Conservation (phyloP, 2,888 invertebrate species). For the Myopa testacea region DNA sequence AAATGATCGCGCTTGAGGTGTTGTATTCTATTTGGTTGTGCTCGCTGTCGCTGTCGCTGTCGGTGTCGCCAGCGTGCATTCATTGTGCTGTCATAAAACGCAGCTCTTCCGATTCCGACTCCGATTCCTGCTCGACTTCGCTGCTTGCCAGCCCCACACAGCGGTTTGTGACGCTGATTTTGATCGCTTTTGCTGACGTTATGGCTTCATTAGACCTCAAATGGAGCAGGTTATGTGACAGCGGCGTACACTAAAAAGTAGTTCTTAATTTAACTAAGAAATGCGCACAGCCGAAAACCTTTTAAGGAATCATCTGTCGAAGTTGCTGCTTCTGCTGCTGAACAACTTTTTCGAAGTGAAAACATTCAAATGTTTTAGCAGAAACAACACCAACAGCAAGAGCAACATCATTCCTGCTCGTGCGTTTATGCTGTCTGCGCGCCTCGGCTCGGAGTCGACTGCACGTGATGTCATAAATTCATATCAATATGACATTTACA, state of each 20-base stretch:
- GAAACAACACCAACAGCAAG: constrained; percentile 27
- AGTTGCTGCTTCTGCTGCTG: not conserved
- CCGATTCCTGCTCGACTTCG: not conserved
- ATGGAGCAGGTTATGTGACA: constrained; percentile 32
- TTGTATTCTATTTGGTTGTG: not conserved
- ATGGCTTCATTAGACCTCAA: constrained; percentile 40
- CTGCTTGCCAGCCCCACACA: not conserved
- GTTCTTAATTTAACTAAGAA: not conserved
- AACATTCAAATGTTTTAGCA: constrained; percentile 45
- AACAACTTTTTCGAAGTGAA: constrained; percentile 14
- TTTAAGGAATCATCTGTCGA: constrained; percentile 2
- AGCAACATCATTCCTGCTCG: constrained; percentile 29
- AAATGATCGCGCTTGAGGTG: not conserved
- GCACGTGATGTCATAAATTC: constrained; percentile 66
- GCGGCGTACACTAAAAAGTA: not conserved
- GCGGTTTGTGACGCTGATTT: not conserved
- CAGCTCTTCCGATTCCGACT: not conserved
- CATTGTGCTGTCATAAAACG: constrained; percentile 28
- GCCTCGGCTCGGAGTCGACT: constrained; percentile 33
- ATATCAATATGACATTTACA: constrained; percentile 67
- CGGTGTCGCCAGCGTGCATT: constrained; percentile 1
- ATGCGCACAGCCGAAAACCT: constrained; percentile 4
- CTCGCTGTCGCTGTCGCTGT: not conserved
- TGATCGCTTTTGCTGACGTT: constrained; percentile 14
- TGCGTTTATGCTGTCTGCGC: constrained; percentile 35